phyloP scores from a whole-genome alignment of 1,140 invertebrate species.

The Melitaea cinxia region DNA sequence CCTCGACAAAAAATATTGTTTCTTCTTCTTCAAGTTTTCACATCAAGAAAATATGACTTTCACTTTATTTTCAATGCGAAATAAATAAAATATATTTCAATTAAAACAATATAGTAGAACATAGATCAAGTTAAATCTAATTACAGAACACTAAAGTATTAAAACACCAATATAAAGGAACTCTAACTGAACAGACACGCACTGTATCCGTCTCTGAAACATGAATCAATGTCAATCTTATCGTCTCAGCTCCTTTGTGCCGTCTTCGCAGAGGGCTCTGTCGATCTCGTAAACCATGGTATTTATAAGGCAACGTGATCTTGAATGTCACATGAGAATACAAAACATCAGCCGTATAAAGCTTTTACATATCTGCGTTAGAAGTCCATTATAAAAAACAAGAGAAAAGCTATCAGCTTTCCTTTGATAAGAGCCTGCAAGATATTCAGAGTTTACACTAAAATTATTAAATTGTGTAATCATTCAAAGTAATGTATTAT shows the following conservation, averaged over 20 bases:
- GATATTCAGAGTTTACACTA: too few species aligned
- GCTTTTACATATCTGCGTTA: background rate
- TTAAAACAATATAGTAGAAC: too few species aligned
- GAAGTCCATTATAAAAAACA: too few species aligned
- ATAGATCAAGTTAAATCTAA: background rate
- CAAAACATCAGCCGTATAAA: background rate
- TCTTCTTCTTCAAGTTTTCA: too few species aligned
- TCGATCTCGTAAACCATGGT: slow-evolving; percentile 20
- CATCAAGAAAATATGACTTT: too few species aligned
- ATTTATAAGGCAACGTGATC: slow-evolving; percentile 2
- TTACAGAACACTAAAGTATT: background rate
- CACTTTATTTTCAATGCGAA: too few species aligned
- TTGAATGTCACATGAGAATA: background rate
- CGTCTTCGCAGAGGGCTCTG: slow-evolving; percentile 4
- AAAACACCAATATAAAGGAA: background rate
- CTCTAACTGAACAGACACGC: background rate
- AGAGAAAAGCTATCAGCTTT: too few species aligned
- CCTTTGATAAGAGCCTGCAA: too few species aligned
- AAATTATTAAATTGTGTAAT: too few species aligned
- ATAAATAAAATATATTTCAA: too few species aligned
- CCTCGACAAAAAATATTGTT: too few species aligned
- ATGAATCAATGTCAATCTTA: slow-evolving; percentile 33
- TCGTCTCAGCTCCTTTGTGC: slow-evolving; percentile 29
- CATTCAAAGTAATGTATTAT: too few species aligned
- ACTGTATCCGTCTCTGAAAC: slow-evolving; percentile 26